Evolutionary conservation across 1,140 invertebrate genomes (phyloP).

Genomic region (Panagrolaimus sp.): DNA sequence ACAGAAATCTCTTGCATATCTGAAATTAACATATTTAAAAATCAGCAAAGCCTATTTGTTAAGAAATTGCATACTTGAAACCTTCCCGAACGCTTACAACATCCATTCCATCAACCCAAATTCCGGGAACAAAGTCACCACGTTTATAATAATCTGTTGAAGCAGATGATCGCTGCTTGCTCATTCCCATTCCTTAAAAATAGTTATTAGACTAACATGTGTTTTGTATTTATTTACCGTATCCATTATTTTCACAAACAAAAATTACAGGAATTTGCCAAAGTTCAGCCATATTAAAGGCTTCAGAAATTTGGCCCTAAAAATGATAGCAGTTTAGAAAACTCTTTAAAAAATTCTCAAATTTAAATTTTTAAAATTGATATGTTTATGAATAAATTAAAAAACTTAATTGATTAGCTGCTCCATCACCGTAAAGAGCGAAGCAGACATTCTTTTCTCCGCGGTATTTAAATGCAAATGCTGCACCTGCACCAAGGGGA

Average conservation of each 20-base stretch:
- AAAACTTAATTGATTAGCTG: slow-evolving; percentile 95
- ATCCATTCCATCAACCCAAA: slow-evolving; percentile 93
- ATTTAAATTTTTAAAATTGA: too few relatives aligned
- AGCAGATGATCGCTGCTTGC: slow-evolving; percentile 76
- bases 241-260: slow-evolving; percentile 94
- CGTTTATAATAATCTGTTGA: slow-evolving; percentile 82
- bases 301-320: slow-evolving; percentile 66
- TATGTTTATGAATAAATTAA: too few relatives aligned
- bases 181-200: slow-evolving; percentile 77
- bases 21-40: slow-evolving; percentile 74
- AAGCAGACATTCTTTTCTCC: slow-evolving; percentile 75
- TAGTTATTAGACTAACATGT: too few relatives aligned
- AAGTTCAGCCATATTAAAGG: slow-evolving; percentile 72
- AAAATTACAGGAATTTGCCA: slow-evolving; percentile 87
- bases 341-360: too few relatives aligned
- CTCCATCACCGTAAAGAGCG: slow-evolving; percentile 88
- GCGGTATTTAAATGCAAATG: slow-evolving; percentile 82
- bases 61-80: slow-evolving; percentile 61
- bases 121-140: slow-evolving; percentile 87
- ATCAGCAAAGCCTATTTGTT: slow-evolving; percentile 51
- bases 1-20: slow-evolving; percentile 75
- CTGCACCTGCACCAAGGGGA: slow-evolving; percentile 83
- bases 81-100: slow-evolving; percentile 83
- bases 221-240: slow-evolving; percentile 66
- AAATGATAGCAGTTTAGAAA: too few relatives aligned